phyloP scores from a whole-genome alignment of 2,797 vertebrate genomes.

The Cryptoblepharus egeriae region DNA sequence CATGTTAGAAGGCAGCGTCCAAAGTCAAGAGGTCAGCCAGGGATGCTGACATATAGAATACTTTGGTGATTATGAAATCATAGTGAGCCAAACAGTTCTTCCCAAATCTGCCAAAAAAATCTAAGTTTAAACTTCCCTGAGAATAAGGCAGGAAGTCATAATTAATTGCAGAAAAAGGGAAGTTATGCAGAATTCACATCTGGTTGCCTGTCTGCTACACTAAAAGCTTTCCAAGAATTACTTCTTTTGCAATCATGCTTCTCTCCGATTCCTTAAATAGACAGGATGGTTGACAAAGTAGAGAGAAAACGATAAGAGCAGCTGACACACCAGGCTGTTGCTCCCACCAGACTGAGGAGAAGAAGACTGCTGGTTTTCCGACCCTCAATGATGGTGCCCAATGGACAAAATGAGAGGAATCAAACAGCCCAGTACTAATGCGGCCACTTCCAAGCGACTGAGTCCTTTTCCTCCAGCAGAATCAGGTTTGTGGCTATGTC shows the following conservation, averaged over 20 bases:
- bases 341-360: conserved; percentile 56
- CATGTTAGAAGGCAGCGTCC: conserved; percentile 38
- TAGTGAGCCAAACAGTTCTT: conserved; percentile 62
- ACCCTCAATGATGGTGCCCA: conserved; percentile 92
- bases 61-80: conserved; percentile 73
- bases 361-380: conserved; percentile 44
- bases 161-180: conserved; percentile 72
- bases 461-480: conserved; percentile 88
- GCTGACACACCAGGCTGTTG: conserved; percentile 49
- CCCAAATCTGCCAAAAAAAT: conserved; percentile 61
- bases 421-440: conserved; percentile 94
- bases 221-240: conserved; percentile 63
- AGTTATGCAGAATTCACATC: conserved; percentile 63
- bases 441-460: conserved; percentile 91
- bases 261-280: conserved; percentile 69
- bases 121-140: conserved; percentile 79
- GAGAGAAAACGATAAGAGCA: conserved; percentile 70
- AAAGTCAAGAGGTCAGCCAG: conserved; percentile 49
- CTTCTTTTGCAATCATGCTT: conserved; percentile 64
- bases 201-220: conserved; percentile 70
- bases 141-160: conserved; percentile 80
- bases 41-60: conserved; percentile 65
- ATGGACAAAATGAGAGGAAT: conserved; percentile 94
- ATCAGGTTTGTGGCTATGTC: conserved; percentile 89
- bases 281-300: conserved; percentile 64